phyloP scores from a whole-genome alignment of 1,140 invertebrate species.

The Drosophila nikananu region DNA sequence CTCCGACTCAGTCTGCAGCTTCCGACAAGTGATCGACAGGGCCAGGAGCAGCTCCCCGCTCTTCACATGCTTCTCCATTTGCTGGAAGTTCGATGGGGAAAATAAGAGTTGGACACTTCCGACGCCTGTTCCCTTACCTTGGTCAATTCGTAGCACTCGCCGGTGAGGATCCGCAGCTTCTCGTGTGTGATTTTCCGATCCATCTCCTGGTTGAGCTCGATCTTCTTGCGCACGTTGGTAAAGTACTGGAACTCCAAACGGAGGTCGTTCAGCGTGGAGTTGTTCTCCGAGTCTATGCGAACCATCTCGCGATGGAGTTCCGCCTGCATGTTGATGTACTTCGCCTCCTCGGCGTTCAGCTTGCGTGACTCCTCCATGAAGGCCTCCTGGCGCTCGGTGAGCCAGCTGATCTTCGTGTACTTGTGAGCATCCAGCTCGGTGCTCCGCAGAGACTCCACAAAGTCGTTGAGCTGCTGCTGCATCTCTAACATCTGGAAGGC shows the following conservation, averaged over 20 bases:
- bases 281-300: conserved; percentile 62
- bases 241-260: conserved; percentile 73
- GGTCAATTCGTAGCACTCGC: conserved; percentile 62
- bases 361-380: conserved; percentile 65
- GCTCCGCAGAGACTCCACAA: conserved; percentile 63
- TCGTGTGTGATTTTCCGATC: conserved; percentile 66
- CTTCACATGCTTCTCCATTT: conserved; percentile 72
- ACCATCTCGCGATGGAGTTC: conserved; percentile 63
- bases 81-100: conserved; percentile 20
- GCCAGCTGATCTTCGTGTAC: conserved; percentile 62
- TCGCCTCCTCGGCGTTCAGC: conserved; percentile 61
- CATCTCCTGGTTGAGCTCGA: conserved; percentile 59
- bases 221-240: conserved; percentile 67
- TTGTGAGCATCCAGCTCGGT: conserved; percentile 72
- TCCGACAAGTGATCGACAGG: conserved; percentile 76
- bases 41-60: conserved; percentile 73
- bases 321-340: conserved; percentile 22
- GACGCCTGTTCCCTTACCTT: conserved; percentile 49
- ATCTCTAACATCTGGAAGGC: conserved; percentile 59
- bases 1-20: conserved; percentile 76
- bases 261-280: conserved; percentile 61
- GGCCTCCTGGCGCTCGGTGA: conserved; percentile 69
- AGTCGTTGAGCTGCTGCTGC: conserved; percentile 64
- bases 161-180: conserved; percentile 68
- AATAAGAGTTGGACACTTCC: not conserved